These are phyloP conservation scores for Synergus gifuensis DNA, from an alignment of 2,888 invertebrate genomes.

Conservation along the genomic window DNA sequence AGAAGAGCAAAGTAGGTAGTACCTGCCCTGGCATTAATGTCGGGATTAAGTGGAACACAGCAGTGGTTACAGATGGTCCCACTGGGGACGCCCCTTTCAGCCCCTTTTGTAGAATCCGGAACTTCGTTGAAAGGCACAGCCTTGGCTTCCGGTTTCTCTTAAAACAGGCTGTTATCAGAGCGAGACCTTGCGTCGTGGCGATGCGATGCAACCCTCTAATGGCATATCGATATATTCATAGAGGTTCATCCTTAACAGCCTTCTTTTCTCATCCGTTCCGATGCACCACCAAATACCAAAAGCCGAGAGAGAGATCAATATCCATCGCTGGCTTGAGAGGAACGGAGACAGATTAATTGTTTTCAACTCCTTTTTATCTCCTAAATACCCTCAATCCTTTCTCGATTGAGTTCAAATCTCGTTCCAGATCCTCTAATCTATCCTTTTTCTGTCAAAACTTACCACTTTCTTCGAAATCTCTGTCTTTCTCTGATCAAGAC, in stretches of 20 bases:
- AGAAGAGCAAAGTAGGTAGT: not conserved
- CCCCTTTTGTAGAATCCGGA: not conserved
- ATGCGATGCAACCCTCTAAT: slow-evolving; percentile 11
- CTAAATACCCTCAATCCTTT: not conserved
- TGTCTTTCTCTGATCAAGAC: too few relatives aligned
- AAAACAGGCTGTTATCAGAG: slow-evolving; percentile 1
- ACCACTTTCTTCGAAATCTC: not conserved
- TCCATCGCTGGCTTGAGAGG: too few relatives aligned
- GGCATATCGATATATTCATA: slow-evolving; percentile 50
- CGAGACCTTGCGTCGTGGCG: not conserved
- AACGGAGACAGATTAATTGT: slow-evolving; percentile 44
- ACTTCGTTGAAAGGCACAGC: not conserved
- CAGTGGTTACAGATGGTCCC: not conserved
- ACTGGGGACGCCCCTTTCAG: not conserved
- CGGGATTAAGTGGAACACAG: slow-evolving; percentile 27
- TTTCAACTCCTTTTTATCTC: slow-evolving; percentile 23
- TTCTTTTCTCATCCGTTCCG: slow-evolving; percentile 31
- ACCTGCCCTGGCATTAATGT: slow-evolving; percentile 40
- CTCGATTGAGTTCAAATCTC: slow-evolving; percentile 7
- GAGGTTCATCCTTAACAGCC: slow-evolving; percentile 41
- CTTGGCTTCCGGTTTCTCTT: slow-evolving; percentile 20
- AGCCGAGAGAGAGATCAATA: slow-evolving; percentile 17
- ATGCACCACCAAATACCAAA: not conserved
- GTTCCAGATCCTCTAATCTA: slow-evolving; percentile 4
- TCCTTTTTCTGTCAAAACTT: not conserved